Base-by-base conservation (phyloP, 2,888 invertebrate species). In the Xylocampa areola region DNA sequence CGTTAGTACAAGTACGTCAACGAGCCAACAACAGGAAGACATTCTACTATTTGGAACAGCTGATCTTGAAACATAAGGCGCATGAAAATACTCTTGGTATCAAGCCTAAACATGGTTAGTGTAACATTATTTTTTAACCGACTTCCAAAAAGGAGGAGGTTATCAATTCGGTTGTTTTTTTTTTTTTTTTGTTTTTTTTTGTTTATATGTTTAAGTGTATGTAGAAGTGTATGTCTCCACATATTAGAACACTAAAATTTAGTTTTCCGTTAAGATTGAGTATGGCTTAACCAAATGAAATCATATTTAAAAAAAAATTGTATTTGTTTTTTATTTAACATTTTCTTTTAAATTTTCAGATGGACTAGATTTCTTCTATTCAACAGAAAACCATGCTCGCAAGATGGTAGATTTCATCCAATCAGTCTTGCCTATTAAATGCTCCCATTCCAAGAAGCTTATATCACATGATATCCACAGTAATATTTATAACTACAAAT, bases 391-490 rank as follows among this genome's bases (percentile, higher is more conserved):
- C 63, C 96, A 97, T 86, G 99, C 99, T 0, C 95, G 98, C 19
- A 99, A 99, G 94, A 96, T 99, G 96, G 96, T 99, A 0, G 99
- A 99, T 80, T 99, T 99, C 84, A 92, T 99, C 7, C 94, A 95
- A 60, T 95, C 97, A 4, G 97, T 98, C 71, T 95, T 99, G 49
- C 99, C 99, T 0, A 96, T 97, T 77, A 96, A 97, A 81, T 96
- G 96, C 80, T 96, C 97, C 73, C 97, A 97, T 81, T 98, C 99
- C 0, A 99, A 99, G 88, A 98, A 98, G 81, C 94, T 99, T 32
- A 97, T 99, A 77, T 99, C 99, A 0, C 99, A 99, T 81, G 99
- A 99, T 89, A 97, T 98, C 52, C 98, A 98, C 89, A 99, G 98
- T 87, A 99, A 99, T 84, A 95, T 96, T 10, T 99, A 97, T 90